phyloP scores from a whole-genome alignment of 2,888 invertebrate species.

The Colostygia pectinataria region DNA sequence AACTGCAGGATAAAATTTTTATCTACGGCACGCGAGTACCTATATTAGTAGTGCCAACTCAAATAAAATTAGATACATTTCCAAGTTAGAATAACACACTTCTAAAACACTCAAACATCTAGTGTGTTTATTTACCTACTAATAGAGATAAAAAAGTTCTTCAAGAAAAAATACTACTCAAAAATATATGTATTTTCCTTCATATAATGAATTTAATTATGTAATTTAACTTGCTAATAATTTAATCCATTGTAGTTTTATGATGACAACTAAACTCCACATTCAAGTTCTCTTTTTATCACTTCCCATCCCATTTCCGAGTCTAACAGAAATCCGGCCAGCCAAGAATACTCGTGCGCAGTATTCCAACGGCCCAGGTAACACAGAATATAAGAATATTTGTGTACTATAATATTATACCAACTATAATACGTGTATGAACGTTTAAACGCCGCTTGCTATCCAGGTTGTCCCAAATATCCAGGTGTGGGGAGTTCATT shows the following conservation, averaged over 20 bases:
- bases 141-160: too few relatives aligned
- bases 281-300: constrained; percentile 35
- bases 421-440: constrained; percentile 30
- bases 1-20: constrained; percentile 3
- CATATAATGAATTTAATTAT: too few relatives aligned
- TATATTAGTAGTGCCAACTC: too few relatives aligned
- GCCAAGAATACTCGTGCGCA: constrained; percentile 70
- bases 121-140: too few relatives aligned
- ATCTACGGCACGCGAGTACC: too few relatives aligned
- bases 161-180: too few relatives aligned
- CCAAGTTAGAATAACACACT: too few relatives aligned
- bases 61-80: too few relatives aligned
- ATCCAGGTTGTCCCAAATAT: constrained; percentile 33
- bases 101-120: too few relatives aligned
- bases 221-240: too few relatives aligned
- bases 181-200: too few relatives aligned
- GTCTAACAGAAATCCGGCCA: constrained; percentile 48
- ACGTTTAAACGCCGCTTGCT: constrained; percentile 25
- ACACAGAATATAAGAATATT: constrained; percentile 44
- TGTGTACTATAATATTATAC: constrained; percentile 35
- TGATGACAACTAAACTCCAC: constrained; percentile 31
- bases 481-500: constrained; percentile 5
- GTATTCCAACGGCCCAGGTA: constrained; percentile 77
- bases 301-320: constrained; percentile 35
- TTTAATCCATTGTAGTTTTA: constrained; percentile 45